These are phyloP conservation scores for Martes flavigula DNA, from an alignment of 2,797 vertebrate genomes.

Conservation along the genomic window DNA sequence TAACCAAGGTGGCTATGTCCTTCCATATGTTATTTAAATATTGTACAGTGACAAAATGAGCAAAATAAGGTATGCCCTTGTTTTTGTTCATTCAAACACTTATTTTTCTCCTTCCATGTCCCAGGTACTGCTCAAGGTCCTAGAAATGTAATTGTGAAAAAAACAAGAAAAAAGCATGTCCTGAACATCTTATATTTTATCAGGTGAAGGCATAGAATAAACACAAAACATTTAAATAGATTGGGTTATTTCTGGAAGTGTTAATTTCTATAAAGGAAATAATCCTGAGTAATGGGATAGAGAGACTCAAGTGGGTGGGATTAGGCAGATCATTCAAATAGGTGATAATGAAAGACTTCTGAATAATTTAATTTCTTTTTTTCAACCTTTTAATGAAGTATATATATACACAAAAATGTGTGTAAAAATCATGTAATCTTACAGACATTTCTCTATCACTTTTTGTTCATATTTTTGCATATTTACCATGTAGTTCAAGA, in stretches of 20 bases:
- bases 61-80: background rate
- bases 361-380: background rate
- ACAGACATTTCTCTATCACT: background rate
- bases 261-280: background rate
- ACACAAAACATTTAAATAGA: background rate
- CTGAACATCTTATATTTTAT: background rate
- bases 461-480: background rate
- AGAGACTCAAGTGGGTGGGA: background rate
- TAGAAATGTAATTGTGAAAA: background rate
- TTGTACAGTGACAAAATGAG: background rate
- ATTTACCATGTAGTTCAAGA: background rate
- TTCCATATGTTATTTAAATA: background rate
- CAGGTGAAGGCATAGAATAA: background rate
- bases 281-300: background rate
- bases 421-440: background rate
- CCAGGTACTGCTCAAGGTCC: background rate
- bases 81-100: background rate
- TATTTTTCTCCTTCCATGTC: background rate
- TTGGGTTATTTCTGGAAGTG: background rate
- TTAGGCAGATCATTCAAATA: background rate
- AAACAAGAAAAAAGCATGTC: background rate
- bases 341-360: background rate
- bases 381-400: background rate
- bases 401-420: background rate
- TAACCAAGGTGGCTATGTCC: background rate